Evolutionary conservation across 2,797 vertebrate species (phyloP), one percentile per base, ranked within the genome.

Genomic region (Takifugu rubripes): DNA sequence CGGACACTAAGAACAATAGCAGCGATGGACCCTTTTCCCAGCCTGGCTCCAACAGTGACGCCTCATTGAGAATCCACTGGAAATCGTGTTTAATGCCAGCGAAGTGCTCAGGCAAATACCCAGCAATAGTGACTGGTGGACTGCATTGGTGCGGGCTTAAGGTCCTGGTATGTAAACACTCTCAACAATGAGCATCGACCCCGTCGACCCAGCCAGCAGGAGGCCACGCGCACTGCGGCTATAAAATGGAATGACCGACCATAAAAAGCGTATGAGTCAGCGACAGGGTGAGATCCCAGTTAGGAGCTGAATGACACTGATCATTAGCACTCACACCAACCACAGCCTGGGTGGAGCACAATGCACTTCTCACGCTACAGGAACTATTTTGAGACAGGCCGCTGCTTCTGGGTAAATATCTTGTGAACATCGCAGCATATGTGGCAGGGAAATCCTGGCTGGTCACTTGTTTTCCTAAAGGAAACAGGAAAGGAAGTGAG

Each of bases 231-330:
- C 45, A 0, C 26, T 5, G 48, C 1, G n/a, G 67, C 72, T 61
- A 55, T 72, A 48, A 84, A 82, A 78, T 61, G 74, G 66, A 82
- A 80, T 76, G 77, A 82, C 74, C 71, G 65, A 54, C 82, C 86
- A 88, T 84, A 84, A 86, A 86, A 88, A 83, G 84, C 72, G 54
- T 44, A 61, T 84, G 84, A 88, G 83, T 86, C 83, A 85, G 86
- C 82, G 51, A 70, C 72, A 66, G 78, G 75, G 76, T 68, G 78
- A 81, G 82, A 82, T 78, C 81, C 75, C 82, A 65, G 84, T 74
- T 79, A 77, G 73, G 63, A 69, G 78, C 78, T 83, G 79, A 85
- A 78, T 84, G 85, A 79, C 83, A 87, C 84, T 80, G 78, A 85
- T 85, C 75, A 69, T 83, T 75, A 79, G 70, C 70, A 60, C 74